Evolutionary conservation across 2,113 vertebrate genomes (phyloP), one percentile per base, ranked within the genome.

Genomic region (Crotalus tigris): DNA sequence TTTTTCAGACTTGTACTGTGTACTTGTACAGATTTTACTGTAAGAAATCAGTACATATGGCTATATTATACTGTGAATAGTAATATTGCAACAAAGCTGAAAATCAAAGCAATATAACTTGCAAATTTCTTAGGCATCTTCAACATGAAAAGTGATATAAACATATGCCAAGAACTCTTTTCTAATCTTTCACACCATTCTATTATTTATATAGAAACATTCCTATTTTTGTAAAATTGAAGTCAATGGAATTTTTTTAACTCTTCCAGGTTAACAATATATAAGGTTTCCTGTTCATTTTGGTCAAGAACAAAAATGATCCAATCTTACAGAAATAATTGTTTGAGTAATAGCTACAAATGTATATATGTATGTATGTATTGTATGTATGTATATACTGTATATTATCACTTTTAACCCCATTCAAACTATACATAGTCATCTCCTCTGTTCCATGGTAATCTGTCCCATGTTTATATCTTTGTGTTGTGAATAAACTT

Each of bases 151-250:
- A 95, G 93, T 95, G 96, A 93, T 97, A 95, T 92, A 95, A 96
- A 96, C 95, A 95, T 94, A 96, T 96, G 96, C 93, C 96, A 89
- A 46, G 86, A 59, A 95, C 96, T 95, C 94, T 89, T 90, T n/a
- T n/a, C n/a, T n/a, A n/a, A 29, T 93, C 94, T 93, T 94, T 96
- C 97, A 49, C 95, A 81, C 87, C 0, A 3, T 55, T 89, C 0
- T 95, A 87, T 54, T 94, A 55, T 94, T 96, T 95, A 89, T 94
- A 6, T 94, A 94, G 96, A 95, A 93, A 94, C 59, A 90, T 91
- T 93, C 0, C n/a, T 54, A 91, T 92, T 91, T 91, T 89, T 91
- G 4, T 23, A 54, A 94, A 95, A 94, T 26, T 54, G 89, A 69
- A 3, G 93, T 8, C 61, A 0, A 24, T 90, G 92, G 3, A 90